A percentile compares a stretch with the other conserved stretches of the same genome.
phyloP scores from a whole-genome alignment of 2,113 vertebrate genomes.

The Rissa tridactyla region DNA sequence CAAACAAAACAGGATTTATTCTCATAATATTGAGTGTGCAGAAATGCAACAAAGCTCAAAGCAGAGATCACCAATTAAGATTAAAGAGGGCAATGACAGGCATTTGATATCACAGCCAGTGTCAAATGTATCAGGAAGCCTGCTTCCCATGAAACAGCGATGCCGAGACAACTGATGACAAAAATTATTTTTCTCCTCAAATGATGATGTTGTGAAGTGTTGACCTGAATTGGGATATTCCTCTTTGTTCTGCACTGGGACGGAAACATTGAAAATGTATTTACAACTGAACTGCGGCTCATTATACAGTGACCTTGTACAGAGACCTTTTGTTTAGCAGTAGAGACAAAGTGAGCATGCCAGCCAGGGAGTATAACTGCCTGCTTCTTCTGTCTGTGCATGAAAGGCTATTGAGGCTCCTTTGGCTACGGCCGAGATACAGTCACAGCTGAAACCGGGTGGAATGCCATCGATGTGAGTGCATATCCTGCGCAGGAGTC shows the following conservation, averaged over 20 bases:
- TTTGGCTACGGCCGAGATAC: constrained; percentile 38
- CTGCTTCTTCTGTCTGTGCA: constrained; percentile 54
- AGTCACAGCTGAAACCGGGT: neutral
- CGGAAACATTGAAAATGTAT: constrained; percentile 76
- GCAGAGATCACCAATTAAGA: constrained; percentile 1
- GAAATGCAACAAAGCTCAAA: neutral
- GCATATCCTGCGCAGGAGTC: neutral
- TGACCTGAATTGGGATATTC: constrained; percentile 78
- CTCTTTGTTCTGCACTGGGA: constrained; percentile 78
- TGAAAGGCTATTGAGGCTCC: constrained; percentile 65
- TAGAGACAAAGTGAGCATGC: constrained; percentile 67
- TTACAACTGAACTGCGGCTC: constrained; percentile 77
- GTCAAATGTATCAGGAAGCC: constrained; percentile 23
- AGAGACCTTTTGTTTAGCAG: constrained; percentile 81
- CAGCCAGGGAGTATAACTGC: constrained; percentile 67
- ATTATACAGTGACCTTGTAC: constrained; percentile 75
- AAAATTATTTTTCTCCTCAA: constrained; percentile 72
- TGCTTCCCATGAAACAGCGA: constrained; percentile 39
- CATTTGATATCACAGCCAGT: constrained; percentile 14
- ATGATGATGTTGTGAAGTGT: constrained; percentile 65
- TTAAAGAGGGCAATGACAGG: neutral
- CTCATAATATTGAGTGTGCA: neutral
- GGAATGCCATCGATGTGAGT: neutral
- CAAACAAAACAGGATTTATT: neutral
- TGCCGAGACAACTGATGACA: constrained; percentile 50